phyloP scores from a whole-genome alignment of 2,888 invertebrate genomes.

The Leptarthrus brevirostris region DNA sequence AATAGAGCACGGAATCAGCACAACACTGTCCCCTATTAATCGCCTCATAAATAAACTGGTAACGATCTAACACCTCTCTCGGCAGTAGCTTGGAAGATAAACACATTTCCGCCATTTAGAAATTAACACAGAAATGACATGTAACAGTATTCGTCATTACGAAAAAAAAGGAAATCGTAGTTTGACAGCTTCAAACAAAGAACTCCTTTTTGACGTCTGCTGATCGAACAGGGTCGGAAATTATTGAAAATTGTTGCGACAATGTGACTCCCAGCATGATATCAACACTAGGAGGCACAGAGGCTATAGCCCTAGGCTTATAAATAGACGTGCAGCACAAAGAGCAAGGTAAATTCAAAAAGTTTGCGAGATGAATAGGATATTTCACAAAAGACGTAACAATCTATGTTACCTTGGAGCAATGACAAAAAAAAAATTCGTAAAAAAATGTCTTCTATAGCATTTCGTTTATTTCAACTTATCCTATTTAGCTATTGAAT shows the following conservation, averaged over 20 bases:
- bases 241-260: constrained; percentile 53
- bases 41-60: constrained; percentile 53
- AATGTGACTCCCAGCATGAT: constrained; percentile 54
- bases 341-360: background rate
- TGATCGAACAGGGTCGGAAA: constrained; percentile 52
- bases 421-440: background rate
- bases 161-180: constrained; percentile 19
- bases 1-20: constrained; percentile 26
- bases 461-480: constrained; percentile 2
- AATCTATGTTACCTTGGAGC: constrained; percentile 25
- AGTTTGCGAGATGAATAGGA: constrained; percentile 25
- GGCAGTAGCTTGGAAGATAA: constrained; percentile 12
- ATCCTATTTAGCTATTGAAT: constrained; percentile 33
- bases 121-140: constrained; percentile 33
- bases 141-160: constrained; percentile 20
- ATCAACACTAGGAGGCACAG: constrained; percentile 47
- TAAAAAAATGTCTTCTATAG: constrained; percentile 26
- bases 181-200: constrained; percentile 36
- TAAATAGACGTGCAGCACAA: constrained; percentile 23
- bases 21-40: constrained; percentile 51
- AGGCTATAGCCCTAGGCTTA: constrained; percentile 12
- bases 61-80: constrained; percentile 52
- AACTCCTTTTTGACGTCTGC: constrained; percentile 33
- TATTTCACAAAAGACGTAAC: background rate
- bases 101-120: constrained; percentile 30